A percentile compares a stretch with the other conserved stretches of the same genome.
phyloP scores from a whole-genome alignment of 2,888 invertebrate species.

The Corbicula japonica region DNA sequence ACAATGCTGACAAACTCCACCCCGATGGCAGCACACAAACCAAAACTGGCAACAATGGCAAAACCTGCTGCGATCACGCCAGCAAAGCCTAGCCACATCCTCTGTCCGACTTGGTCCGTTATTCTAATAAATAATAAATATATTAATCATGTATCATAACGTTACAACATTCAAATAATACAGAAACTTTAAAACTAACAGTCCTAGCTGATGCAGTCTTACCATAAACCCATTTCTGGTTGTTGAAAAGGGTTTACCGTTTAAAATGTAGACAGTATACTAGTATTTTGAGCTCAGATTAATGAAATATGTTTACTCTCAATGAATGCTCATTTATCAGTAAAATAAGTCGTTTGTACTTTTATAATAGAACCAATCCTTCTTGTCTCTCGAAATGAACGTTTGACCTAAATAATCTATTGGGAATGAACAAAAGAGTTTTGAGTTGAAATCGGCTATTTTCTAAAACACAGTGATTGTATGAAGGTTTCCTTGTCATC shows the following conservation, averaged over 20 bases:
- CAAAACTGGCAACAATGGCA: slow-evolving; percentile 72
- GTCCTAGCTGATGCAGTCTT: not conserved
- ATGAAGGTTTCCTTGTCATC: no score
- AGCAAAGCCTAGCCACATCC: slow-evolving; percentile 56
- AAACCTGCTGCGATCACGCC: slow-evolving; percentile 71
- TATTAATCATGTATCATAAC: no score
- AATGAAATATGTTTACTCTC: no score
- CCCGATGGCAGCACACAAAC: slow-evolving; percentile 64
- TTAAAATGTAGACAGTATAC: not conserved
- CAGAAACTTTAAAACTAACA: not conserved
- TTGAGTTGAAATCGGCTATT: no score
- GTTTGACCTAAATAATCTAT: no score
- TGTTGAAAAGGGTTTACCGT: not conserved
- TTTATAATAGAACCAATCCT: no score
- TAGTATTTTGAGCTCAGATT: not conserved
- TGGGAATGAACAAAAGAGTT: no score
- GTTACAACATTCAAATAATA: not conserved
- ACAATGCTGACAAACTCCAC: slow-evolving; percentile 75
- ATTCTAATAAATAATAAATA: not conserved
- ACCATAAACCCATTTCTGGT: not conserved
- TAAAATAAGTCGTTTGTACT: no score
- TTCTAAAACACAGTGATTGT: no score
- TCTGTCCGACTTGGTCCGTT: slow-evolving; percentile 47
- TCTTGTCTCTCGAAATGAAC: no score
- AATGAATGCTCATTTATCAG: no score